Evolutionary conservation across 2,888 invertebrate species (phyloP).

Genomic region (Lasioglossum leucozonium): DNA sequence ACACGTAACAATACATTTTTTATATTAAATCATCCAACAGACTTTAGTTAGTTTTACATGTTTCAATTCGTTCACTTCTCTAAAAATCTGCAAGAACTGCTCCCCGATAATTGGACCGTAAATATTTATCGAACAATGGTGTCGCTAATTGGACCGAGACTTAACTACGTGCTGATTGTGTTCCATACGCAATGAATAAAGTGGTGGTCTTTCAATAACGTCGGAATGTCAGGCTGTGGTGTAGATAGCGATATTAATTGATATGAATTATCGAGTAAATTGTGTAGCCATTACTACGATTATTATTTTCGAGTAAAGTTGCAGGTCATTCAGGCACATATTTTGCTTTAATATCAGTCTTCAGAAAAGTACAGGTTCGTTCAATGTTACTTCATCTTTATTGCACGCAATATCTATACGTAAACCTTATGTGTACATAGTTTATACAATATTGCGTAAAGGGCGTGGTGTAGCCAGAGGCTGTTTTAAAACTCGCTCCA

Average conservation of each 20-base stretch:
- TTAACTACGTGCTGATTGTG: neutral
- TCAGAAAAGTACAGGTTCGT: neutral
- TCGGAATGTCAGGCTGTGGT: neutral
- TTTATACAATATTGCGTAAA: neutral
- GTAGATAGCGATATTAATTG: neutral
- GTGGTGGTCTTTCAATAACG: constrained; percentile 4
- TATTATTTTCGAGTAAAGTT: neutral
- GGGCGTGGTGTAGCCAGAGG: neutral
- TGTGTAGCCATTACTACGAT: neutral
- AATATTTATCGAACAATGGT: neutral
- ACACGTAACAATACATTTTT: neutral
- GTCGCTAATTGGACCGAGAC: neutral
- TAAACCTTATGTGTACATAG: neutral
- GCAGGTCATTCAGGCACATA: neutral
- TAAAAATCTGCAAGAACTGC: neutral
- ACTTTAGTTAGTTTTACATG: neutral
- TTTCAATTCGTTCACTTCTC: neutral
- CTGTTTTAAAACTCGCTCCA: constrained; percentile 1
- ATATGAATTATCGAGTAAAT: constrained; percentile 1
- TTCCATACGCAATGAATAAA: neutral
- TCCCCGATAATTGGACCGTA: neutral
- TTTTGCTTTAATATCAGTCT: neutral
- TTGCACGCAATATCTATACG: neutral
- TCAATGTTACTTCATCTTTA: neutral
- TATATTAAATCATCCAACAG: neutral